Conservation (phyloP, 2,888 invertebrate species). For the Spilosoma lubricipeda region DNA sequence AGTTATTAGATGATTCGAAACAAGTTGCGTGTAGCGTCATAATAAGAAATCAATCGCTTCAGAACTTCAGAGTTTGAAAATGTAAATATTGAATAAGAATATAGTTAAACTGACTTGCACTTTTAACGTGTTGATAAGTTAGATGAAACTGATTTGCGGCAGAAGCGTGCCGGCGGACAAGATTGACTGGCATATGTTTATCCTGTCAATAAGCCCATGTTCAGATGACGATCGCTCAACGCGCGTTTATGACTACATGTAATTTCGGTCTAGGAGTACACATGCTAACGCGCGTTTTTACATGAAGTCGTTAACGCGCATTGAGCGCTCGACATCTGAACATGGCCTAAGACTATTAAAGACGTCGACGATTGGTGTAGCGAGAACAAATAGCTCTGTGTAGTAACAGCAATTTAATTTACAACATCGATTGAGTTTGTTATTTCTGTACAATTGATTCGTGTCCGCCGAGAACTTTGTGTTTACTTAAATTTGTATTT, state of each 20-base stretch:
- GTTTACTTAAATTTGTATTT: neutral
- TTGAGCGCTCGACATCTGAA: too few species aligned
- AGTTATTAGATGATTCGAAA: neutral
- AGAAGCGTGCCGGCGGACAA: neutral
- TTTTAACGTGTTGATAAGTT: neutral
- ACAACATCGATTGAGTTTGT: neutral
- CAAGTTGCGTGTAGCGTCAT: too few species aligned
- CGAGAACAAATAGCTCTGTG: neutral
- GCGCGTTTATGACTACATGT: too few species aligned
- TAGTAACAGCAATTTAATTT: neutral
- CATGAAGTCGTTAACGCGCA: too few species aligned
- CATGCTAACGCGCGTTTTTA: too few species aligned
- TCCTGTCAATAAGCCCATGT: slow-evolving; percentile 5
- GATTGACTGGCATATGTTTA: neutral
- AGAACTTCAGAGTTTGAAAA: too few species aligned
- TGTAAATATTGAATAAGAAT: too few species aligned
- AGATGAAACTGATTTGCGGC: neutral
- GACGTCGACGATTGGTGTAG: neutral
- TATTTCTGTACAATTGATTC: neutral
- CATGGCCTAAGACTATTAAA: neutral
- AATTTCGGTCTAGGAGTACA: too few species aligned
- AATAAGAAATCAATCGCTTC: too few species aligned
- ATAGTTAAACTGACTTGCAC: neutral
- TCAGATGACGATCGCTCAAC: too few species aligned
- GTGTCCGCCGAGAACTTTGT: neutral